Percentiles rank a stretch among this genome's conserved stretches.
Evolutionary conservation across 2,888 invertebrate species (phyloP).

Genomic region (Myopa tessellatipennis): DNA sequence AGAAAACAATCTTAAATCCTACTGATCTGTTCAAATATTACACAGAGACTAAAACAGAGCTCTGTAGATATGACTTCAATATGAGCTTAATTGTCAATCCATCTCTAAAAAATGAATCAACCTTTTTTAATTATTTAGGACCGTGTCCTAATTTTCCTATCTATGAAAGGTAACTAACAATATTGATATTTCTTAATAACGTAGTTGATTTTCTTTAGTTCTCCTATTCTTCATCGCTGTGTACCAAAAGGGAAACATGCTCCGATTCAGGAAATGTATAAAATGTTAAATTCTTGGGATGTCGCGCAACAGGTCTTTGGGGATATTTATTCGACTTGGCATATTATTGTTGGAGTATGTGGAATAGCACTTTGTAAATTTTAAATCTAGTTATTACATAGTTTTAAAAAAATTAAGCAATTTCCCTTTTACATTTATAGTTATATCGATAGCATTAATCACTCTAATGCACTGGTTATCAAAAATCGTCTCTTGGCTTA

Average conservation of each 20-base stretch:
- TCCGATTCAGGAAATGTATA: constrained; percentile 78
- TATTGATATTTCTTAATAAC: neutral
- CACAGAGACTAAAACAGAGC: constrained; percentile 76
- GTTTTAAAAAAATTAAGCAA: neutral
- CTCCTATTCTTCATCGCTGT: constrained; percentile 87
- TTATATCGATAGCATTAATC: constrained; percentile 84
- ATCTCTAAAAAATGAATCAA: constrained; percentile 41
- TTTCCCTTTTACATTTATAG: constrained; percentile 67
- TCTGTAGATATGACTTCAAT: constrained; percentile 81
- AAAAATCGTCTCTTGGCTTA: constrained; percentile 86
- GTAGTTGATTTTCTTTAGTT: constrained; percentile 68
- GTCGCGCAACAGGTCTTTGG: constrained; percentile 87
- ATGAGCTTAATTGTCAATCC: constrained; percentile 70
- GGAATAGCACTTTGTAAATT: constrained; percentile 82
- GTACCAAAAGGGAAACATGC: constrained; percentile 81
- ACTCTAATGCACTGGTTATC: constrained; percentile 87
- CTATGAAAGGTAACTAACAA: constrained; percentile 73
- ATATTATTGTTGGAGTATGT: constrained; percentile 83
- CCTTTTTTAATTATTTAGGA: constrained; percentile 71
- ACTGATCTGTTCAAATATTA: constrained; percentile 81
- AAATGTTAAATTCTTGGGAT: constrained; percentile 88
- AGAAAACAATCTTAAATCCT: constrained; percentile 73
- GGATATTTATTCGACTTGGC: constrained; percentile 90
- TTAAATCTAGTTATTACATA: neutral
- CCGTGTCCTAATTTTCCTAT: constrained; percentile 86